phyloP scores from a whole-genome alignment of 2,888 invertebrate species.

The Disparrhopalites patrizii region DNA sequence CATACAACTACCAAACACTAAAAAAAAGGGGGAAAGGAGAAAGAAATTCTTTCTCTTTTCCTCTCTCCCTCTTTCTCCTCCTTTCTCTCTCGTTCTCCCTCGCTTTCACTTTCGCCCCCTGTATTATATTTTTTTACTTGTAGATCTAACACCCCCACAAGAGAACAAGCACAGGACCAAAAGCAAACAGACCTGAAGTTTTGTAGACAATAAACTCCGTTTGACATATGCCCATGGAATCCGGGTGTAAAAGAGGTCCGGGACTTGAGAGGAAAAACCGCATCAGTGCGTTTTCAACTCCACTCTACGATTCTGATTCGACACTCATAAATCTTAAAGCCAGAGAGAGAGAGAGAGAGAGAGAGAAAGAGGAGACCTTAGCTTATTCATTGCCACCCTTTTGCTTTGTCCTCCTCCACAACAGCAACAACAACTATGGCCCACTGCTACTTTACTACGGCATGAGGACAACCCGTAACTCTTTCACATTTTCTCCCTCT shows the following conservation, averaged over 20 bases:
- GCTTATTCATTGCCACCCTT: conserved; percentile 18
- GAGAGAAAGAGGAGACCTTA: background rate
- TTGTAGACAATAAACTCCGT: conserved; percentile 14
- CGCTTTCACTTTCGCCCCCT: background rate
- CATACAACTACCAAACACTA: too few species aligned
- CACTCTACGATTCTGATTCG: conserved; percentile 14
- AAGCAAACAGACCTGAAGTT: conserved; percentile 12
- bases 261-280: conserved; percentile 18
- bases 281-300: conserved; percentile 21
- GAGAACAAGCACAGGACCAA: background rate
- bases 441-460: too few species aligned
- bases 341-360: background rate
- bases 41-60: too few species aligned
- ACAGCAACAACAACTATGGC: too few species aligned
- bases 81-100: conserved; percentile 1
- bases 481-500: too few species aligned
- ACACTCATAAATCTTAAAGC: conserved; percentile 24
- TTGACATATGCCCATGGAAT: conserved; percentile 10
- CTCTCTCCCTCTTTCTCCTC: background rate
- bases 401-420: background rate
- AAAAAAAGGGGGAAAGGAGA: too few species aligned
- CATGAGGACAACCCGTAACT: too few species aligned
- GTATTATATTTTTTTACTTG: too few species aligned
- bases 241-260: conserved; percentile 6
- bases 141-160: too few species aligned